These are phyloP conservation scores for Hyaena hyaena DNA, from an alignment of 2,113 vertebrate genomes.

Conservation along the genomic window DNA sequence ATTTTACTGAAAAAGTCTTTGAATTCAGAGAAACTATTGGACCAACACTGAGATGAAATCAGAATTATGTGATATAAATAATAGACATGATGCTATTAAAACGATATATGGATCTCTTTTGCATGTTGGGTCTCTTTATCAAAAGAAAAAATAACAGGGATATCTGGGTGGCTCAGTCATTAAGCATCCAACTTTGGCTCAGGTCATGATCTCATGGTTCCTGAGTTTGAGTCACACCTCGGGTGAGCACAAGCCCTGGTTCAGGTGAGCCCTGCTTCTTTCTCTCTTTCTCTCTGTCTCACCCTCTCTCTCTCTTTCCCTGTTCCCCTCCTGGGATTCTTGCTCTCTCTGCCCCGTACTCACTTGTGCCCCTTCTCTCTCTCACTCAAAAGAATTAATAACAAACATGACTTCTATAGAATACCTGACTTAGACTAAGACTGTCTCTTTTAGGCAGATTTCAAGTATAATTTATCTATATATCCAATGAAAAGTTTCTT, in stretches of 20 bases:
- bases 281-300: no score
- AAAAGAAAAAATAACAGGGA: background rate
- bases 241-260: no score
- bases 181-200: no score
- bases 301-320: no score
- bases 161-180: no score
- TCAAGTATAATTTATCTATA: background rate
- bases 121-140: background rate
- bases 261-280: no score
- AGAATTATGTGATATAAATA: background rate
- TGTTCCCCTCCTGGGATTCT: no score
- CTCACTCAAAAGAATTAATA: background rate
- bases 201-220: no score
- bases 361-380: background rate
- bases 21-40: background rate
- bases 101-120: background rate
- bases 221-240: no score
- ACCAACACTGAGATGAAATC: background rate
- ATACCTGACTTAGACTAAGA: background rate
- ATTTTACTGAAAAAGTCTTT: background rate
- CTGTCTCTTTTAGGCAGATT: background rate
- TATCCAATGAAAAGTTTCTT: background rate
- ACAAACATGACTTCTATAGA: background rate
- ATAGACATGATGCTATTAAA: background rate
- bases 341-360: no score